A percentile compares a stretch with the other conserved stretches of the same genome.
Conservation (phyloP, 2,888 invertebrate genomes). For the Syrphus vitripennis region DNA sequence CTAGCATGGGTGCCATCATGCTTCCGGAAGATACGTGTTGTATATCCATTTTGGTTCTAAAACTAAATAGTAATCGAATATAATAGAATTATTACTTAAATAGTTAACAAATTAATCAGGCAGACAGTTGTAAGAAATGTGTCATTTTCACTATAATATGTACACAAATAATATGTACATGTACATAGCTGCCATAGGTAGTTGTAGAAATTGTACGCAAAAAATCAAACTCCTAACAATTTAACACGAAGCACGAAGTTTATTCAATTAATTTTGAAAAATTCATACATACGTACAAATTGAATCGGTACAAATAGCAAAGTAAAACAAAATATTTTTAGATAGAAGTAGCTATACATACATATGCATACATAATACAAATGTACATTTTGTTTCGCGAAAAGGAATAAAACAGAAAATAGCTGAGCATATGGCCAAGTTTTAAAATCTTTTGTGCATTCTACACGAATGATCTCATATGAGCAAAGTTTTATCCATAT, state of each 20-base stretch:
- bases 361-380: not conserved
- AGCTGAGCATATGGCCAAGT: slow-evolving; percentile 48
- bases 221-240: not conserved
- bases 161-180: too few relatives aligned
- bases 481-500: slow-evolving; percentile 49
- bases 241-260: not conserved
- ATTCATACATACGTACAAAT: not conserved
- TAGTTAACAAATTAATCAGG: not conserved
- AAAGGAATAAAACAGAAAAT: slow-evolving; percentile 29
- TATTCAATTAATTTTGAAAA: not conserved
- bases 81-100: slow-evolving; percentile 3
- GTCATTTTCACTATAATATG: slow-evolving; percentile 41
- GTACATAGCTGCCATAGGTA: too few relatives aligned
- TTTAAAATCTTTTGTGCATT: slow-evolving; percentile 54
- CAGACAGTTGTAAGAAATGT: not conserved
- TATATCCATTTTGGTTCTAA: slow-evolving; percentile 55
- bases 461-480: slow-evolving; percentile 63
- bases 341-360: not conserved
- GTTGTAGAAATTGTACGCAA: not conserved
- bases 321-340: not conserved
- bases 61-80: slow-evolving; percentile 21
- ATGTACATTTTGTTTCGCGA: slow-evolving; percentile 33
- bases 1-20: slow-evolving; percentile 45
- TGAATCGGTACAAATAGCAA: not conserved
- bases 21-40: slow-evolving; percentile 60